Evolutionary conservation across 2,888 invertebrate species (phyloP).

Genomic region (Rhagonycha lutea): DNA sequence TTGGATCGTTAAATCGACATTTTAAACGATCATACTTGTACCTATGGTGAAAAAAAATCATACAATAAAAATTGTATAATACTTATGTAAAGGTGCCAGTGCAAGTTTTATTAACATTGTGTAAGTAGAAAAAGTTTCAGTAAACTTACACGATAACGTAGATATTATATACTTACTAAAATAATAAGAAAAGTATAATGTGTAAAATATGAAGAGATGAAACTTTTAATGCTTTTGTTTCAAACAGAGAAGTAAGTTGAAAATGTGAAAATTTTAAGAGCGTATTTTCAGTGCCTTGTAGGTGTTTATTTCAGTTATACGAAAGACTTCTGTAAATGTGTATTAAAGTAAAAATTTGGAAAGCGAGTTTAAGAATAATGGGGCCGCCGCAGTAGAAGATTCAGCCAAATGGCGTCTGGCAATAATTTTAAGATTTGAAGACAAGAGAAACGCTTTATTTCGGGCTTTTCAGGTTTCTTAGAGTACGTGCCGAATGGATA

Average conservation of each 20-base stretch:
- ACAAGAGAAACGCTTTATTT: constrained; percentile 31
- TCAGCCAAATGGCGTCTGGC: constrained; percentile 26
- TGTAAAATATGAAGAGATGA: not conserved
- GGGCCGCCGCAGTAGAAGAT: constrained; percentile 17
- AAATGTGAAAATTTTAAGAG: constrained; percentile 2
- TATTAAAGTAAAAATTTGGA: constrained; percentile 16
- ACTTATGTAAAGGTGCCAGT: not conserved
- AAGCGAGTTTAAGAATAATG: constrained; percentile 20
- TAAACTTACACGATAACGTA: not conserved
- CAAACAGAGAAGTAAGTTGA: not conserved
- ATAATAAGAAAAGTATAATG: not conserved
- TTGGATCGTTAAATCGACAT: no score
- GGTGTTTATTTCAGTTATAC: constrained; percentile 8
- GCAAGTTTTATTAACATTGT: not conserved
- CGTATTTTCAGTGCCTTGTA: not conserved
- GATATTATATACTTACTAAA: not conserved
- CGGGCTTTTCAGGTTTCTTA: constrained; percentile 27
- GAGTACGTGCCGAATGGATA: constrained; percentile 25
- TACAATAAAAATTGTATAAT: not conserved
- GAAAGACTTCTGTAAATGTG: constrained; percentile 1
- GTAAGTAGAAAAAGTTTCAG: not conserved
- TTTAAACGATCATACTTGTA: no score
- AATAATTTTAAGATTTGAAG: constrained; percentile 31
- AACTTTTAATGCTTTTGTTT: constrained; percentile 2
- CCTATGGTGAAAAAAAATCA: no score